Evolutionary conservation across 2,888 invertebrate genomes (phyloP).

Genomic region (Diabrotica balteata): DNA sequence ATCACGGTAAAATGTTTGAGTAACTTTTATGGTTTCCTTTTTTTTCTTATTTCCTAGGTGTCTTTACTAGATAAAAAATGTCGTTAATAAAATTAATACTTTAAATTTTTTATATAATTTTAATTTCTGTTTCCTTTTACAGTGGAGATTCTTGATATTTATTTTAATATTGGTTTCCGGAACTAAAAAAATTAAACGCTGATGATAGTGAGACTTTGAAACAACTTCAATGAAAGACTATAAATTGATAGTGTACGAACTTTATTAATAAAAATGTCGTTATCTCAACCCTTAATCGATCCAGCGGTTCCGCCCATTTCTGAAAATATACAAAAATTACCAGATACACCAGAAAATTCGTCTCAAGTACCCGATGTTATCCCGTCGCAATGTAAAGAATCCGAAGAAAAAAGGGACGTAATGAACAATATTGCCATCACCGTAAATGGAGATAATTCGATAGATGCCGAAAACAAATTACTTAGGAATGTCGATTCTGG

Average conservation of each 20-base stretch:
- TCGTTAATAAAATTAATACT: no score
- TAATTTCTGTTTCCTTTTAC: no score
- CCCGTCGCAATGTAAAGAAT: conserved; percentile 6
- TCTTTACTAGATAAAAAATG: no score
- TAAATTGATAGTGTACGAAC: not conserved
- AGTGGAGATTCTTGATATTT: no score
- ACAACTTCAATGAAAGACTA: not conserved
- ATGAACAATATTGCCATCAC: not conserved
- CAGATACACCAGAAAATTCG: conserved; percentile 1
- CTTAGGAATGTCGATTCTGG: not conserved
- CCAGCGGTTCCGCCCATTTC: not conserved
- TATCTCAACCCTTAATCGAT: conserved; percentile 4
- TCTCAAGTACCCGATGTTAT: conserved; percentile 16
- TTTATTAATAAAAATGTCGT: conserved; percentile 1
- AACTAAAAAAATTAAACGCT: no score
- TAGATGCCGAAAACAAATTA: not conserved
- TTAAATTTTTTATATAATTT: no score
- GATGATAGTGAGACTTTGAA: not conserved
- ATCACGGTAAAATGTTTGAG: no score
- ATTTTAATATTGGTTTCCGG: no score
- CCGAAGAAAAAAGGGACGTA: conserved; percentile 6
- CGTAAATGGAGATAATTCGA: not conserved
- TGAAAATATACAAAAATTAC: not conserved
- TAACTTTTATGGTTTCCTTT: no score
- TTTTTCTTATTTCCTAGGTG: no score